Base-by-base conservation (phyloP, 2,888 invertebrate genomes). In the Acleris sparsana region DNA sequence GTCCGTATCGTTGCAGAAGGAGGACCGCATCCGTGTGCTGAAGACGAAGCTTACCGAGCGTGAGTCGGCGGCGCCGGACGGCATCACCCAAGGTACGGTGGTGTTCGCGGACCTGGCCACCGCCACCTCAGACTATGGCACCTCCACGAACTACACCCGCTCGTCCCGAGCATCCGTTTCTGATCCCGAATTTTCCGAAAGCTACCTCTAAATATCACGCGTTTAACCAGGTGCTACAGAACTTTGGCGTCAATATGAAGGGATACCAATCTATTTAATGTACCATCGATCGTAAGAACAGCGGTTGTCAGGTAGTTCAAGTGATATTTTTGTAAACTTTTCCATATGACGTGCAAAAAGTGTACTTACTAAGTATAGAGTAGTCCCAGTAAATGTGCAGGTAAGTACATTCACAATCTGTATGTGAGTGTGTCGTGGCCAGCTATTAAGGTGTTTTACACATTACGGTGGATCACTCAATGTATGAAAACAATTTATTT, bases 111-210 rank as follows among this genome's bases (percentile, higher is more conserved):
- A 96, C 91, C 96, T 95, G 80, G 96, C 96, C 80, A 96, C 96
- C 73, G 96, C 95, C 78, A 96, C 96, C 68, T 96, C 96, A 62
- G 95, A 95, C 89, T 93, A 93, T 80, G 96, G 96, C 86, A 96
- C 96, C 76, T 97, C 96, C 75, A 96, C 95, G 80, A 94, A 95
- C 85, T 95, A 96, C 90, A 97, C 96, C 75, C 94, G 96, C 80
- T 96, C 96, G 72, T 96, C 96, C 71, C 94, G 96, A 77, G 96
- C 96, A 82, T 97, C 96, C 84, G 96, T 96, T 86, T 97, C 97
- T 70, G 97, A 97, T 89, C 94, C 96, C 82, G 97, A 97, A 87
- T 97, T 97, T 88, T 97, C 97, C 72, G 97, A 97, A 86, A 97
- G 97, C 83, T 97, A 97, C 89, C 94, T 97, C 80, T 97, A 87